Evolutionary conservation across 1,140 invertebrate species (phyloP), one percentile per base, ranked within the genome.

Genomic region (Procambarus virginalis): DNA sequence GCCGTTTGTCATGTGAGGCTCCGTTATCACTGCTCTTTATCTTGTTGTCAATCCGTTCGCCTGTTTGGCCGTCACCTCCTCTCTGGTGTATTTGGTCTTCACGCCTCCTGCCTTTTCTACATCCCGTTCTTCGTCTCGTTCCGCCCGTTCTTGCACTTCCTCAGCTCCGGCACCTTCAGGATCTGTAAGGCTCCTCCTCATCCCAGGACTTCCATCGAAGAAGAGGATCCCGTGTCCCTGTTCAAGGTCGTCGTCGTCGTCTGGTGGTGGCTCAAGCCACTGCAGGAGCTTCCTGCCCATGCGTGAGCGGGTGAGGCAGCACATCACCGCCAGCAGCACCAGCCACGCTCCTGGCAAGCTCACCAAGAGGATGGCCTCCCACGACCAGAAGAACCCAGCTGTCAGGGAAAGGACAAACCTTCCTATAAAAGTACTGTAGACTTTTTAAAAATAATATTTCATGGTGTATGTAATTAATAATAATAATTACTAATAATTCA

Each of bases 361-460:
- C 68, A 73, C 68, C 68, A 73, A 10, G n/a, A 73, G 5, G 68
- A 73, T 73, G n/a, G 68, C 68, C 68, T 73, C 68, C 68, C 68
- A 73, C n/a, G 68, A 73, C 68, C 68, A 73, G 68, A 73, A 73
- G 22, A 73, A 73, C 68, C 8, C 10, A 5, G 10, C 68, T 73
- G 68, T n/a, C 68, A 20, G 22, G 22, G 5, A 34, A 68, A 6
- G 64, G 17, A n/a, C 2, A 68, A 68, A 17, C 51, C 12, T 55
- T 55, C 12, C 51, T 55, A 55, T 55, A 55, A 55, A 3, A 12
- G 51, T 55, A 12, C 8, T 9, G 51, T 12, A 9, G 51, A 55
- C 51, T 55, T 55, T 55, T 55, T 55, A 55, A 8, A 55, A 55
- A 55, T 55, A 55, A 55, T 12, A 55, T 2, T 55, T 55, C 8